These are phyloP conservation scores for Hartigia nigra DNA, from an alignment of 2,888 invertebrate genomes.

Conservation along the genomic window DNA sequence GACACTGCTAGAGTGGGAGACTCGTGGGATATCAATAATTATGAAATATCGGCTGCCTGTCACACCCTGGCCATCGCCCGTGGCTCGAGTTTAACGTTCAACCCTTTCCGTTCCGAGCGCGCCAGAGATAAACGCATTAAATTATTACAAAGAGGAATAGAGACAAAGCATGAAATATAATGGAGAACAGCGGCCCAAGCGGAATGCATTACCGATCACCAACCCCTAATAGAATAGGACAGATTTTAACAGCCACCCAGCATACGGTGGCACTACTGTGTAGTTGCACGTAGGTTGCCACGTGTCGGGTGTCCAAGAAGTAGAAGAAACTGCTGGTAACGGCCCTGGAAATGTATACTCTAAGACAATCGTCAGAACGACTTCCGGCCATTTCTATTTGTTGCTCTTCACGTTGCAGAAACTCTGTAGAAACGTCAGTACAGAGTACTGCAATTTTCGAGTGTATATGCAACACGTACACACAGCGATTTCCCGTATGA, in stretches of 20 bases:
- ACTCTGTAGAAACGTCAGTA: background rate
- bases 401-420: background rate
- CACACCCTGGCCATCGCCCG: slow-evolving; percentile 28
- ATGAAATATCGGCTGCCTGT: slow-evolving; percentile 48
- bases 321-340: background rate
- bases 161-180: slow-evolving; percentile 38
- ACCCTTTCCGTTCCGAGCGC: slow-evolving; percentile 14
- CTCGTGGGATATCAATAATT: slow-evolving; percentile 43
- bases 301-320: background rate
- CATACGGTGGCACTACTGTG: background rate
- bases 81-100: background rate
- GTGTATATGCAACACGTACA: background rate
- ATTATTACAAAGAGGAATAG: slow-evolving; percentile 39
- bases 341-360: background rate
- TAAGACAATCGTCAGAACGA: background rate
- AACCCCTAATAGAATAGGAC: slow-evolving; percentile 39
- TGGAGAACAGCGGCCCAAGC: slow-evolving; percentile 28
- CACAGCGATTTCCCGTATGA: slow-evolving; percentile 1
- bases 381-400: background rate
- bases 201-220: slow-evolving; percentile 41
- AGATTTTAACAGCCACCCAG: slow-evolving; percentile 30
- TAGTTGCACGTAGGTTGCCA: background rate
- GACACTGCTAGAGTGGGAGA: slow-evolving; percentile 20
- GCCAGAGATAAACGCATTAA: slow-evolving; percentile 42
- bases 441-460: background rate